Conservation (phyloP, 2,113 vertebrate genomes). For the Archilochus colubris region DNA sequence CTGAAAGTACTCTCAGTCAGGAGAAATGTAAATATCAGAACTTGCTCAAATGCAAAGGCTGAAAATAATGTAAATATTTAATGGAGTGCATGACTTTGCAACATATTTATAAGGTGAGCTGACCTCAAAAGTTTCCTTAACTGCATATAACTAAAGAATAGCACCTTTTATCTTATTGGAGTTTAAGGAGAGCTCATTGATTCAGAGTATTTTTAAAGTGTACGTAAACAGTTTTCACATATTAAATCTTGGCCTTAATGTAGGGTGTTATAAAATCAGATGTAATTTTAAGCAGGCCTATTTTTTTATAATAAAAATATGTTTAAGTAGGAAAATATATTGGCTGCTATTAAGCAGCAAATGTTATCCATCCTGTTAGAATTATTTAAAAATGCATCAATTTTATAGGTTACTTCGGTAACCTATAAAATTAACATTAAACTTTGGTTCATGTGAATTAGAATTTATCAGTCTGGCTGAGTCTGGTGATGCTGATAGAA, state of each 20-base stretch:
- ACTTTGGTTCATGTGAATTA: background rate
- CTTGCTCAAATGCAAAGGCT: slow-evolving; percentile 38
- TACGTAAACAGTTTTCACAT: slow-evolving; percentile 56
- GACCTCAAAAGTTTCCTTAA: slow-evolving; percentile 51
- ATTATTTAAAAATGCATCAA: slow-evolving; percentile 49
- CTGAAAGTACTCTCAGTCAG: slow-evolving; percentile 16
- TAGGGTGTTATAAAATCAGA: slow-evolving; percentile 60
- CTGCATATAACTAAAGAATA: slow-evolving; percentile 37
- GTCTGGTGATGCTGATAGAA: background rate
- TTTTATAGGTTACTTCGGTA: slow-evolving; percentile 36
- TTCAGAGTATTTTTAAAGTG: slow-evolving; percentile 55
- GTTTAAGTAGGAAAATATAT: slow-evolving; percentile 53
- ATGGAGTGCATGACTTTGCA: slow-evolving; percentile 45
- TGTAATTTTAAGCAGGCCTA: slow-evolving; percentile 49
- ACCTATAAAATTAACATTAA: no score
- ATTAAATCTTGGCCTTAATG: slow-evolving; percentile 55
- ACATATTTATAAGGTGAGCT: slow-evolving; percentile 69
- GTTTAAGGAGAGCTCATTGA: slow-evolving; percentile 53
- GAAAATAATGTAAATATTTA: slow-evolving; percentile 68
- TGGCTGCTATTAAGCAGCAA: slow-evolving; percentile 33
- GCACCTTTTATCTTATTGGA: slow-evolving; percentile 60
- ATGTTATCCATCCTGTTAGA: slow-evolving; percentile 18
- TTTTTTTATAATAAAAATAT: slow-evolving; percentile 50
- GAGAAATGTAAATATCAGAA: slow-evolving; percentile 62
- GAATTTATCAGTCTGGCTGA: slow-evolving; percentile 20